A percentile compares a stretch with the other conserved stretches of the same genome.
Conservation (phyloP, 1,140 invertebrate species). For the Drosophila melanogaster region Release_6_plus_ISO1_MT NC_004354.4:5448501-5449000, state of each 20-base stretch:
- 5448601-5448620: no score
- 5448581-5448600: slow-evolving; percentile 9
- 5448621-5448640: slow-evolving; percentile 7
- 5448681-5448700: background rate
- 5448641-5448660: background rate
- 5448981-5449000: slow-evolving; percentile 60
- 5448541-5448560: slow-evolving; percentile 6
- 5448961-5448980: slow-evolving; percentile 29
- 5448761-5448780: slow-evolving; percentile 38
- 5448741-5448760: slow-evolving; percentile 48
- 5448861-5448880: background rate
- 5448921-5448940: slow-evolving; percentile 72
- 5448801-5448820: slow-evolving; percentile 27
- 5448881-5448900: background rate
- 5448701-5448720: slow-evolving; percentile 69
- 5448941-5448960: slow-evolving; percentile 67
- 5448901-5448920: slow-evolving; percentile 65
- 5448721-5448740: slow-evolving; percentile 53
- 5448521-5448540: slow-evolving; percentile 21
- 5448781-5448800: slow-evolving; percentile 21
- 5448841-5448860: no score
- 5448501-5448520: slow-evolving; percentile 48
- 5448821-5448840: slow-evolving; percentile 35
- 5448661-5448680: background rate
- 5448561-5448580: slow-evolving; percentile 14